phyloP scores from a whole-genome alignment of 2,113 vertebrate species.

The Monopterus albus region DNA sequence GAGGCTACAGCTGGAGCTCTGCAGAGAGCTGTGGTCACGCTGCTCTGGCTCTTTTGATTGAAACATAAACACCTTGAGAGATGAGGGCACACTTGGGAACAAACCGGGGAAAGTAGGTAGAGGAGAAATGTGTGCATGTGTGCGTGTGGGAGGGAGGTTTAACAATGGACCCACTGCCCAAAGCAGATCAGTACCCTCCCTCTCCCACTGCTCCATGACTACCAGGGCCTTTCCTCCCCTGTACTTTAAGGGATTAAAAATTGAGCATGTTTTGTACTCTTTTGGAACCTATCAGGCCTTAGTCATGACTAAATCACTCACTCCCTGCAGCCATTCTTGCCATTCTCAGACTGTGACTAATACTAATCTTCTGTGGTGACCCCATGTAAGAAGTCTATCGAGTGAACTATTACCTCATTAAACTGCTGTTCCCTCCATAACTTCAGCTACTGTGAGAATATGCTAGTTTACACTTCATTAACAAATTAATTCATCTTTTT shows the following conservation, averaged over 20 bases:
- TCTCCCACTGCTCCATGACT: slow-evolving; percentile 26
- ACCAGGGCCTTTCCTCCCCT: slow-evolving; percentile 3
- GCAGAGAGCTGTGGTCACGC: slow-evolving; percentile 68
- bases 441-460: too few species aligned
- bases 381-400: too few species aligned
- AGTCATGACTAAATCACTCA: slow-evolving; percentile 71
- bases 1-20: slow-evolving; percentile 37
- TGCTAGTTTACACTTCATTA: too few species aligned
- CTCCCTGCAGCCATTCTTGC: slow-evolving; percentile 62
- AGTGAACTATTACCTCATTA: too few species aligned
- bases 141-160: slow-evolving; percentile 24
- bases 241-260: slow-evolving; percentile 65
- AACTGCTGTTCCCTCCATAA: too few species aligned
- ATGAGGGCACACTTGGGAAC: slow-evolving; percentile 55
- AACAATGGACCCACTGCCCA: slow-evolving; percentile 19
- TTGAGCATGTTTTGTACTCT: slow-evolving; percentile 63
- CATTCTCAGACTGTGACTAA: slow-evolving; percentile 63
- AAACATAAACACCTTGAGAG: slow-evolving; percentile 80
- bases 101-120: slow-evolving; percentile 32
- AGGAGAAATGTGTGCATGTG: slow-evolving; percentile 13
- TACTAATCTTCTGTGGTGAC: too few species aligned
- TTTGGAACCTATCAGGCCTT: slow-evolving; percentile 55
- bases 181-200: slow-evolving; percentile 17
- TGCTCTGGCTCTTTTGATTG: slow-evolving; percentile 78
- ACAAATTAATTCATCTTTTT: too few species aligned